Evolutionary conservation across 2,113 vertebrate species (phyloP).

Genomic region (Rhea pennata): DNA sequence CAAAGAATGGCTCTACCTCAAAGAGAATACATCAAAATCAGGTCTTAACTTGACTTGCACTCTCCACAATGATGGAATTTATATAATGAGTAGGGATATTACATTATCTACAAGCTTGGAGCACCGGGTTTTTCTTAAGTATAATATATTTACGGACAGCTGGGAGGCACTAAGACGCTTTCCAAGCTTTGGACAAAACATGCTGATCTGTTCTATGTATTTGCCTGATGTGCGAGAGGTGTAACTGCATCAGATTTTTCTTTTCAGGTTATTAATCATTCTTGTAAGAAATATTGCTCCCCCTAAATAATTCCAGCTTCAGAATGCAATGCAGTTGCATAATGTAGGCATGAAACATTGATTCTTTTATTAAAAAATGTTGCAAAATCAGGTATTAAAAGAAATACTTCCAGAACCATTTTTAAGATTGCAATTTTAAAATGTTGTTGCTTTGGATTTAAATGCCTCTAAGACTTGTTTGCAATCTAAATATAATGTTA

Average conservation of each 20-base stretch:
- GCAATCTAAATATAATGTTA: background rate
- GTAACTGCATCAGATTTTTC: background rate
- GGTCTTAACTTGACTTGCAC: slow-evolving; percentile 94
- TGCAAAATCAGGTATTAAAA: background rate
- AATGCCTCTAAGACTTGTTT: background rate
- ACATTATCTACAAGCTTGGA: slow-evolving; percentile 87
- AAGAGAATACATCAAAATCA: slow-evolving; percentile 91
- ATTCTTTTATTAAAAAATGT: background rate
- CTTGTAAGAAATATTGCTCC: background rate
- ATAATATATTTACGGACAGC: slow-evolving; percentile 88
- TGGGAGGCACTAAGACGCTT: slow-evolving; percentile 91
- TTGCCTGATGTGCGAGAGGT: slow-evolving; percentile 80
- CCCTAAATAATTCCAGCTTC: background rate
- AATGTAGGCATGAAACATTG: background rate
- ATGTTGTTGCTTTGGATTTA: background rate
- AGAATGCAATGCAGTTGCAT: background rate
- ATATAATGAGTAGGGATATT: slow-evolving; percentile 93
- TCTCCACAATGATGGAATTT: slow-evolving; percentile 94
- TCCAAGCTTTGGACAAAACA: slow-evolving; percentile 90
- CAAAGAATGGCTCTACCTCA: slow-evolving; percentile 89
- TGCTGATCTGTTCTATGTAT: slow-evolving; percentile 93
- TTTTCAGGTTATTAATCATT: background rate
- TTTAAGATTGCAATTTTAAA: background rate
- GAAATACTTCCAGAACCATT: background rate
- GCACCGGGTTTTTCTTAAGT: slow-evolving; percentile 92